Conservation (phyloP, 37 sponge, comb jelly and placozoan genomes). For the Tethya wilhelma region DNA sequence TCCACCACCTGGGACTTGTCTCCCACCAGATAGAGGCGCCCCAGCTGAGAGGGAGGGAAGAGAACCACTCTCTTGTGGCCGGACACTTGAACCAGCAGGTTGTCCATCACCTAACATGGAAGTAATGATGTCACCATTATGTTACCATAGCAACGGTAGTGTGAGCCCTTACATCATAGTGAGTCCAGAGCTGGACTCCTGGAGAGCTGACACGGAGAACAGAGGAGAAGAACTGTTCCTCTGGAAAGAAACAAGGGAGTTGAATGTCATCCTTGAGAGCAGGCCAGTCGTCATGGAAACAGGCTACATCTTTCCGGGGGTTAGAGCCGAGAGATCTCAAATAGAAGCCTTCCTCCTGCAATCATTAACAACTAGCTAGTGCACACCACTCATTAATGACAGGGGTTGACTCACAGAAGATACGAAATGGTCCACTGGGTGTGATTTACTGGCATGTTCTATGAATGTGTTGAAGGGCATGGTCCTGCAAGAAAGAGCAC, state of each 20-base stretch:
- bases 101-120: conserved; percentile 88
- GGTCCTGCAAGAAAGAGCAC: conserved; percentile 59
- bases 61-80: conserved; percentile 84
- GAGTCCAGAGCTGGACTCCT: conserved; percentile 89
- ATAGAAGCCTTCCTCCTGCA: conserved; percentile 87
- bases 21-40: conserved; percentile 77
- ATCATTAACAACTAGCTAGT: background rate
- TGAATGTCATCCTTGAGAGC: conserved; percentile 70
- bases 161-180: conserved; percentile 81
- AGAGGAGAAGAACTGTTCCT: conserved; percentile 76
- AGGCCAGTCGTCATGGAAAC: conserved; percentile 78
- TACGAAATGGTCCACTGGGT: conserved; percentile 58
- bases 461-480: conserved; percentile 82
- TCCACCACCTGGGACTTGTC: conserved; percentile 90
- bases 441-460: conserved; percentile 33
- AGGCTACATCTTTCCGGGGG: conserved; percentile 78
- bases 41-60: conserved; percentile 75
- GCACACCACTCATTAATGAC: too few species aligned
- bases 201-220: conserved; percentile 87
- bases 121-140: background rate
- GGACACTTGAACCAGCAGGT: conserved; percentile 86
- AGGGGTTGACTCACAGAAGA: conserved; percentile 53
- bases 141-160: background rate
- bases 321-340: conserved; percentile 68
- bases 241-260: conserved; percentile 70